These are phyloP conservation scores for Drosophila putrida DNA, from an alignment of 2,888 invertebrate species.

Conservation along the genomic window DNA sequence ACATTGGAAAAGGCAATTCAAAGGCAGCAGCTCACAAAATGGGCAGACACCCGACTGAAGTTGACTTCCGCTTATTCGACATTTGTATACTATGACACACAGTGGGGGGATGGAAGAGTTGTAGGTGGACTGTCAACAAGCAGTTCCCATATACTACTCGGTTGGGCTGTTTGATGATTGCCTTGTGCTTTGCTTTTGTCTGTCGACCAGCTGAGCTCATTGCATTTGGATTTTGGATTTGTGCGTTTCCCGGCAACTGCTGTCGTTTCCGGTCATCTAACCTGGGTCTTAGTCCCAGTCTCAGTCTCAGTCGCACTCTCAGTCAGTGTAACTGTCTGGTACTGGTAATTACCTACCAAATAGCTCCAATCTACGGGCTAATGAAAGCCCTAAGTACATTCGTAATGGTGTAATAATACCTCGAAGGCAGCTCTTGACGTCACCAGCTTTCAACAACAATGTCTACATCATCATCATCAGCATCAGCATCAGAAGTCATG, in stretches of 20 bases:
- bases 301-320: not conserved
- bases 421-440: slow-evolving; percentile 51
- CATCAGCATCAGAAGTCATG: slow-evolving; percentile 15
- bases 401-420: slow-evolving; percentile 81
- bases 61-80: slow-evolving; percentile 68
- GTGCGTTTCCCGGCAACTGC: slow-evolving; percentile 40
- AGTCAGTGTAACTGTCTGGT: slow-evolving; percentile 5
- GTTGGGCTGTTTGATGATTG: slow-evolving; percentile 51
- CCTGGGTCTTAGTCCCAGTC: slow-evolving; percentile 4
- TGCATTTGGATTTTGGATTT: slow-evolving; percentile 57
- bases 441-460: slow-evolving; percentile 38
- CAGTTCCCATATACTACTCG: slow-evolving; percentile 37
- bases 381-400: slow-evolving; percentile 80
- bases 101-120: not conserved
- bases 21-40: slow-evolving; percentile 24
- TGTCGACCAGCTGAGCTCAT: slow-evolving; percentile 43
- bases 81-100: slow-evolving; percentile 24
- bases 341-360: slow-evolving; percentile 74
- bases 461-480: slow-evolving; percentile 22
- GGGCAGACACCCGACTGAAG: slow-evolving; percentile 53
- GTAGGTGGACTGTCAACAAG: slow-evolving; percentile 53
- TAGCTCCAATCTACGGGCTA: slow-evolving; percentile 75
- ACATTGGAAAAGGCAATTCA: slow-evolving; percentile 72
- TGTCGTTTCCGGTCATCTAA: slow-evolving; percentile 60
- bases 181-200: slow-evolving; percentile 29